Base-by-base conservation (phyloP, 35 echinoderm and acorn worm species). In the Nesometra sesokonis region DNA sequence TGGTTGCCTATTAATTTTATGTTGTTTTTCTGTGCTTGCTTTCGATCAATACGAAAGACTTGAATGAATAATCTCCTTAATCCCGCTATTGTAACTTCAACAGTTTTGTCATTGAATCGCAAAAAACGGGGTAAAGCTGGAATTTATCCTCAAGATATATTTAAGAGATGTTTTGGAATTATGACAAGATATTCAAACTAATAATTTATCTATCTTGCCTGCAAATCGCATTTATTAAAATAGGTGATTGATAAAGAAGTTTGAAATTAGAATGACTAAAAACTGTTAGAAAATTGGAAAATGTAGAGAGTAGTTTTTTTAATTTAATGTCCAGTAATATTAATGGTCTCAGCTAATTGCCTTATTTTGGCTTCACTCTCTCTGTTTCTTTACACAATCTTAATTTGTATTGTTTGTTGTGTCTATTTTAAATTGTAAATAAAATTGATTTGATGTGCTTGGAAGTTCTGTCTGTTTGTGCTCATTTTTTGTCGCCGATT, bases 231-330 rank as follows among this genome's bases (percentile, higher is more conserved):
- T 2, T 67, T 67, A 67, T 67, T 67, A 67, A 67, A 13, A 17
- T 67, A 67, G 52, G 52, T 67, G 52, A 67, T 67, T 67, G 52
- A 19, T 67, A 67, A 67, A 43, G n/a, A 67, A 67, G 52, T 67
- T 67, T 67, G 52, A 67, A 67, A 67, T 67, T 67, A 67, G 23
- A 67, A 67, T 67, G 52, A 67, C 52, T 67, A 67, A 67, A 67
- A 67, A 67, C 52, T 67, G 52, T 67, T 67, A 67, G 52, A 67
- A 67, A 67, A 67, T 67, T 67, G 52, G 52, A 67, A 67, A 67
- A 19, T 3, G 7, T 67, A 67, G 52, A 27, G 1, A 67, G 52
- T 67, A 67, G 52, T 67, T 67, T 67, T 67, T 27, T 19, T 19
- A 67, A 19, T 67, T 19, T 67, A 11, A 19, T 19, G 23, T 67